Evolutionary conservation across 2,888 invertebrate genomes (phyloP).

Genomic region (Sinopyrophorus schimmeli): DNA sequence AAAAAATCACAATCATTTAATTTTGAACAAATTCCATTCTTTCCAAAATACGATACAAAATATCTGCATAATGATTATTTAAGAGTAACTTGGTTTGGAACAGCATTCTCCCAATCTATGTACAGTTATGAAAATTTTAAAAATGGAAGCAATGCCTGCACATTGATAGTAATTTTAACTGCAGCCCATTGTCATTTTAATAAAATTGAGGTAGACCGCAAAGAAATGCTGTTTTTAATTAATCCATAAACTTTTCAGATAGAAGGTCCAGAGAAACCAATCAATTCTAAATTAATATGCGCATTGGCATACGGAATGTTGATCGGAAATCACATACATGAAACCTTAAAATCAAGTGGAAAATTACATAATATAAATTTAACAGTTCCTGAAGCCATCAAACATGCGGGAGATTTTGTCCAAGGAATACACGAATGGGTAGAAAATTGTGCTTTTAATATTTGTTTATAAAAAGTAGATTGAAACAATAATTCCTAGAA

Average conservation of each 20-base stretch:
- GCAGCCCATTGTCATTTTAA: constrained; percentile 55
- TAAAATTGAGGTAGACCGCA: constrained; percentile 43
- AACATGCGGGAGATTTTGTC: constrained; percentile 50
- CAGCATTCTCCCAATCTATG: constrained; percentile 62
- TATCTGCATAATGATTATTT: constrained; percentile 43
- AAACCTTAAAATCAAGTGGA: constrained; percentile 53
- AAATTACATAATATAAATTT: constrained; percentile 55
- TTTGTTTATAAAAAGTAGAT: no score
- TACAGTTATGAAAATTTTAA: constrained; percentile 57
- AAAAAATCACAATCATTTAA: background rate
- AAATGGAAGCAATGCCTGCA: constrained; percentile 64
- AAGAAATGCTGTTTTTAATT: background rate
- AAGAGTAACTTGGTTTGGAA: constrained; percentile 59
- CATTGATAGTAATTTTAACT: constrained; percentile 62
- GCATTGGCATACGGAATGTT: constrained; percentile 61
- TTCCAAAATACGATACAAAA: constrained; percentile 50
- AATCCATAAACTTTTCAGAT: constrained; percentile 14
- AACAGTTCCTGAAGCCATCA: constrained; percentile 60
- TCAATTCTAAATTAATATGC: constrained; percentile 48
- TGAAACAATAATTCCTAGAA: constrained; percentile 54
- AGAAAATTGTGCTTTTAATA: constrained; percentile 18
- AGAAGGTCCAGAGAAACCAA: constrained; percentile 28
- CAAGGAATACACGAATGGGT: constrained; percentile 54
- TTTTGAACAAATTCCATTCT: constrained; percentile 44
- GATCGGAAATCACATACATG: constrained; percentile 63